A percentile compares a stretch with the other conserved stretches of the same genome.
phyloP scores from a whole-genome alignment of 2,113 vertebrate species.

The Hippocampus abdominalis region DNA sequence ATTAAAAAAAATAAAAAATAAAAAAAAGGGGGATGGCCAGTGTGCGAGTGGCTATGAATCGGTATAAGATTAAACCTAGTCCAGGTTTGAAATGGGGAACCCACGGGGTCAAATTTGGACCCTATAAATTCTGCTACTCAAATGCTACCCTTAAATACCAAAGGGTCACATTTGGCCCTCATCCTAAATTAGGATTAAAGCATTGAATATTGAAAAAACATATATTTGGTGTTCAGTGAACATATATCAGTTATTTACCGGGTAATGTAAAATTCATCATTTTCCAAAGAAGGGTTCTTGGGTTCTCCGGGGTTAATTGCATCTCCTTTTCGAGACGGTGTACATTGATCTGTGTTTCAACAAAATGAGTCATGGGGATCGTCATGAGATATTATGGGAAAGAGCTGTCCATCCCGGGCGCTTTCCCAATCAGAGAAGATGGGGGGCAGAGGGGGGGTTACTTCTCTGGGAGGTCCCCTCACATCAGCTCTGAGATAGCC shows the following conservation, averaged over 20 bases:
- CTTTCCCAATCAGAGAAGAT: conserved; percentile 22
- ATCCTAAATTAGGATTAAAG: too few relatives aligned
- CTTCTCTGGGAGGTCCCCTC: conserved; percentile 51
- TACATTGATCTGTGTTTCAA: conserved; percentile 2
- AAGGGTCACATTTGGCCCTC: too few relatives aligned
- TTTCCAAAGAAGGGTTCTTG: too few relatives aligned
- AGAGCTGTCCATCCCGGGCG: conserved; percentile 15
- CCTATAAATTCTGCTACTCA: too few relatives aligned
- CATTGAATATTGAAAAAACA: too few relatives aligned
- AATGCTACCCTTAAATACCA: too few relatives aligned
- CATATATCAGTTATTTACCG: too few relatives aligned
- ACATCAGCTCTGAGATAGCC: conserved; percentile 49
- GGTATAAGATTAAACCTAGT: neutral
- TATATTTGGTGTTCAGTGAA: too few relatives aligned
- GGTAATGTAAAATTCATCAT: too few relatives aligned
- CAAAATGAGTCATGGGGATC: conserved; percentile 5
- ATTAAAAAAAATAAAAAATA: too few relatives aligned
- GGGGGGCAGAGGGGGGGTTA: conserved; percentile 15
- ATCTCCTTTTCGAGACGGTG: neutral
- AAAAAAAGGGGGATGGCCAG: neutral
- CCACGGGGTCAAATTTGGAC: too few relatives aligned
- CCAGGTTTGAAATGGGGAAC: neutral
- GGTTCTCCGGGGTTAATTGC: too few relatives aligned
- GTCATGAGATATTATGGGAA: conserved; percentile 4
- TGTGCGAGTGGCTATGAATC: neutral